Evolutionary conservation across 2,113 vertebrate species (phyloP), one percentile per base, ranked within the genome.

Genomic region (Alosa alosa): DNA sequence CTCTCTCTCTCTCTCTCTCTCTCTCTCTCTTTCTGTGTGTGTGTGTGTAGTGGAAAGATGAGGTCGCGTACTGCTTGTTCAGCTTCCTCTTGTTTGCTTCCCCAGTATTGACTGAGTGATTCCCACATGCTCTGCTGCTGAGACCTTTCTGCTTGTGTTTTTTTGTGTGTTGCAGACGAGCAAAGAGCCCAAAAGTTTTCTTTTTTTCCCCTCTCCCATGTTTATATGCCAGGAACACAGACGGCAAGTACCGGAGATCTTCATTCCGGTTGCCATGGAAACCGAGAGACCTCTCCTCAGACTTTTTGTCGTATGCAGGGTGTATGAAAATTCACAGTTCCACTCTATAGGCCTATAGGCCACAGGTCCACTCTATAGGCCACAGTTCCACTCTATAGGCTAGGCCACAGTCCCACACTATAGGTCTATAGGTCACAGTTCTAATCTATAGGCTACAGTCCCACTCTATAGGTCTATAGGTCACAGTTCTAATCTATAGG

Each of bases 261-360:
- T 88, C n/a, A 81, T 86, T 86, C 87, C 36, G 81, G 90, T 88
- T 90, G 83, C 89, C 87, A 87, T 90, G 86, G 89, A 86, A 88
- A 90, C 87, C 81, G 9, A 25, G 39, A 87, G 85, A 82, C 87
- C 82, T 85, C 68, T 81, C 64, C 83, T 84, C 86, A 85, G 85
- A 83, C 81, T 90, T 88, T 90, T 64, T 25, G 22, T 64, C 22
- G 13, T 64, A 55, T 81, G 88, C 84, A 86, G 81, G 83, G 50
- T 64, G 81, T 84, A 87, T 84, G 50, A 85, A 72, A 57, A 84
- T 91, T 87, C 41, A 31, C 31, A 44, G 41, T 44, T 44, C 41
- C 41, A 44, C 41, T 44, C 41, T 44, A 44, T 44, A 44, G 4
- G 47, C 47, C 47, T 49, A 49, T 49, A 49, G 47, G 47, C 47